Evolutionary conservation across 2,113 vertebrate genomes (phyloP).

Genomic region (Nettapus auritus): DNA sequence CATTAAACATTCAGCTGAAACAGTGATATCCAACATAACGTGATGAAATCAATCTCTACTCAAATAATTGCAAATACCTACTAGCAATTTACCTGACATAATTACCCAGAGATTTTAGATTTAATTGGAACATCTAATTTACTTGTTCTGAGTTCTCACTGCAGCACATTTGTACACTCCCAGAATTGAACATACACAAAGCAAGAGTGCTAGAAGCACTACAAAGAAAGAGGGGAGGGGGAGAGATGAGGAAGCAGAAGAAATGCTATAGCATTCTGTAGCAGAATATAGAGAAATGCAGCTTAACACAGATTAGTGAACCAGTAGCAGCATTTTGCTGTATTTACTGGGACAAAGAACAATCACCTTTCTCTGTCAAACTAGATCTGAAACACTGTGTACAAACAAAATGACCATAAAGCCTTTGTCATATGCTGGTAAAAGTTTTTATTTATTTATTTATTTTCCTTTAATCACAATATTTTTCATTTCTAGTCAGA

Average conservation of each 20-base stretch:
- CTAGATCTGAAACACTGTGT: background rate
- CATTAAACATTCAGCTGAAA: background rate
- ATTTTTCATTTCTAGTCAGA: background rate
- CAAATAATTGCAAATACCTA: background rate
- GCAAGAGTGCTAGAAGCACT: background rate
- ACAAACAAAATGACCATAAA: background rate
- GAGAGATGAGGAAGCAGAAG: background rate
- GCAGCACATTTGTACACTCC: background rate
- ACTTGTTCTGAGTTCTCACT: background rate
- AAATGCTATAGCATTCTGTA: background rate
- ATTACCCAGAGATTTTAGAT: background rate
- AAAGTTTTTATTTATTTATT: background rate
- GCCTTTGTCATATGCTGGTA: background rate
- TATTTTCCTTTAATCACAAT: background rate
- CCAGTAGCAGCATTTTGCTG: background rate
- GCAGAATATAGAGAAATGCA: background rate
- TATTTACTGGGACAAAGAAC: background rate
- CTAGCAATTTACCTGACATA: background rate
- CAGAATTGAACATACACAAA: background rate
- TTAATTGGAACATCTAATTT: background rate
- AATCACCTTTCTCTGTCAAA: background rate
- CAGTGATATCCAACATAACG: background rate
- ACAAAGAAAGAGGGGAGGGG: background rate
- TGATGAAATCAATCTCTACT: background rate
- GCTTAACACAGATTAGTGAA: background rate